Base-by-base conservation (phyloP, 2,888 invertebrate species). In the Odontothrips loti region DNA sequence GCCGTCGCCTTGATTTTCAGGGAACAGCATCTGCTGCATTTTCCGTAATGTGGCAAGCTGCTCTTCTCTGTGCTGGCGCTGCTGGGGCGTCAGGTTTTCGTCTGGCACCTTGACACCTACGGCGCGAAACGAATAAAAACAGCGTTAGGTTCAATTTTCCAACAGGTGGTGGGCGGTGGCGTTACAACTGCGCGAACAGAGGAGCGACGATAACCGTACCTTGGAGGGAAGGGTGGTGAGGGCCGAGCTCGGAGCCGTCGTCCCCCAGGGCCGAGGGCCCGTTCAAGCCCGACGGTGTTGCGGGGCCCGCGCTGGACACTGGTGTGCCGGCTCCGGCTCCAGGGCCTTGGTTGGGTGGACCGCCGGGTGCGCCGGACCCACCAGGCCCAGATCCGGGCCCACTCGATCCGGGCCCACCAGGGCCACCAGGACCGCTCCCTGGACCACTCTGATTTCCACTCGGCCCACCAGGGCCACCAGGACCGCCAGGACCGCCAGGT, bases 71-170 rank as follows among this genome's bases (percentile, higher is more conserved):
- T 97, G 96, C 83, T 96, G 96, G 81, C 96, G 91, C 87, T 98
- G 98, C 87, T 98, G 96, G 58, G 98, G 97, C 81, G 98, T 98
- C 85, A 98, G 89, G 88, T 97, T 97, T 89, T 98, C 98, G 88
- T 96, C 96, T 84, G 96, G 96, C 86, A 97, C 95, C 91, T 97
- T 96, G 79, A 96, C 95, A 84, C 94, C 92, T 90, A 6, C 34
- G 34, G 6, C 34, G n/a, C n/a, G n/a, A n/a, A 43, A 43, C 34
- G 3, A 43, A 43, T 43, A 6, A 6, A 43, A 43, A 6, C 34
- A 43, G 6, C 9, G 9, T 51, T 29, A 20, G 75, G n/a, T 58
- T 47, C 51, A 63, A 23, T 82, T 34, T 79, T 80, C 68, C 3
- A 80, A 48, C 80, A 43, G 82, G 34, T 43, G 34, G 6, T 43